Conservation (phyloP, 2,888 invertebrate species). For the Xestia xanthographa region DNA sequence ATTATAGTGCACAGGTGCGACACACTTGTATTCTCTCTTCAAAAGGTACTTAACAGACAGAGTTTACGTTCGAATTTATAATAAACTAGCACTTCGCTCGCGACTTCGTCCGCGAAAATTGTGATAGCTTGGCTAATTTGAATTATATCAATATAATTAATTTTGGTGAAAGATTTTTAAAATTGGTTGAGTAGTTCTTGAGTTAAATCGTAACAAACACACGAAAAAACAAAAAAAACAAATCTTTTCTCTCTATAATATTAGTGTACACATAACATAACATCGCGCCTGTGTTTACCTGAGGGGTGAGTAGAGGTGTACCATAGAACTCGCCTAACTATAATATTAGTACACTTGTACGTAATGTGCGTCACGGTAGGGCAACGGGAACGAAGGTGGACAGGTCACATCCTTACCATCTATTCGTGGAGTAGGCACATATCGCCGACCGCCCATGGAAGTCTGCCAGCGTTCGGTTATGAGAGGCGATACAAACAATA, state of each 20-base stretch:
- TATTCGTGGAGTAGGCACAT: conserved; percentile 78
- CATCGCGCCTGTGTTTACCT: background rate
- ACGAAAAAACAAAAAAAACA: too few species aligned
- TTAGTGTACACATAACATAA: too few species aligned
- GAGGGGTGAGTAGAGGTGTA: background rate
- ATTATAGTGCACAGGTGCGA: background rate
- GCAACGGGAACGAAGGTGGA: conserved; percentile 72
- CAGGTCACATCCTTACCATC: conserved; percentile 81
- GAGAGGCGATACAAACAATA: conserved; percentile 53
- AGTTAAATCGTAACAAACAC: too few species aligned
- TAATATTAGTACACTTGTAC: background rate
- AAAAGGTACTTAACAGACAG: background rate
- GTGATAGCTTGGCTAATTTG: too few species aligned
- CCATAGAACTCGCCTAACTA: background rate
- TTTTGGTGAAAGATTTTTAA: too few species aligned
- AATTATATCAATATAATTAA: too few species aligned
- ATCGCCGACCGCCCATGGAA: conserved; percentile 73
- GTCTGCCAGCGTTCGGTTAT: conserved; percentile 74
- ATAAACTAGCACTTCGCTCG: too few species aligned
- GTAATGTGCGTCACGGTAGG: conserved; percentile 18
- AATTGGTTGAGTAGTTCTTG: too few species aligned
- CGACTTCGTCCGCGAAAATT: too few species aligned
- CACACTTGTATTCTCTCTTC: background rate
- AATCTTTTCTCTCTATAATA: too few species aligned
- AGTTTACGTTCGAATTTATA: background rate